Percentiles rank a stretch among this genome's conserved stretches.
phyloP scores from a whole-genome alignment of 1,140 invertebrate genomes.

The Callitettix versicolor region DNA sequence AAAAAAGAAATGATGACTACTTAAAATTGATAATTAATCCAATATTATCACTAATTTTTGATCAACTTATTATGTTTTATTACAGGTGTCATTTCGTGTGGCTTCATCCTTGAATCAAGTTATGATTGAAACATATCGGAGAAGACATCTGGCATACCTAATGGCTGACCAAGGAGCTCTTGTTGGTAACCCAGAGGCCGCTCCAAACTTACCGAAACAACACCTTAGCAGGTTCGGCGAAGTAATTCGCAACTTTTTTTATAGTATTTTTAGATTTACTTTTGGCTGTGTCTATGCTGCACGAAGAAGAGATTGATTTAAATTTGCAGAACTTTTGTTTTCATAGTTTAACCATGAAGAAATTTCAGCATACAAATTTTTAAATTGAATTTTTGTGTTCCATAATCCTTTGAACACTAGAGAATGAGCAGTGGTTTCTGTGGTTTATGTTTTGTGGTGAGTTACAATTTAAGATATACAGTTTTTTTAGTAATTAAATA shows the following conservation, averaged over 20 bases:
- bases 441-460: no score
- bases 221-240: conserved; percentile 52
- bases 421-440: no score
- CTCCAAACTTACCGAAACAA: conserved; percentile 84
- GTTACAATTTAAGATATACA: no score
- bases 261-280: neutral
- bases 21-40: no score
- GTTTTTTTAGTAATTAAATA: no score
- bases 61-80: no score
- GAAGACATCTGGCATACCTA: conserved; percentile 85
- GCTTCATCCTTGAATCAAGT: conserved; percentile 69
- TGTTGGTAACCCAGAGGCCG: conserved; percentile 78
- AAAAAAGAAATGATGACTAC: no score
- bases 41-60: no score
- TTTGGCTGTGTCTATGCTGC: conserved; percentile 2
- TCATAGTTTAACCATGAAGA: neutral
- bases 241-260: conserved; percentile 13
- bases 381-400: neutral
- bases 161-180: conserved; percentile 93
- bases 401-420: no score
- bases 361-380: neutral
- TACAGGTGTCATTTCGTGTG: conserved; percentile 42
- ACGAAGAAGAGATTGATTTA: neutral
- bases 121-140: conserved; percentile 78
- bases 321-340: neutral